A percentile compares a stretch with the other conserved stretches of the same genome.
Evolutionary conservation across 1,140 invertebrate genomes (phyloP).

Genomic region (Drosophila funebris): DNA sequence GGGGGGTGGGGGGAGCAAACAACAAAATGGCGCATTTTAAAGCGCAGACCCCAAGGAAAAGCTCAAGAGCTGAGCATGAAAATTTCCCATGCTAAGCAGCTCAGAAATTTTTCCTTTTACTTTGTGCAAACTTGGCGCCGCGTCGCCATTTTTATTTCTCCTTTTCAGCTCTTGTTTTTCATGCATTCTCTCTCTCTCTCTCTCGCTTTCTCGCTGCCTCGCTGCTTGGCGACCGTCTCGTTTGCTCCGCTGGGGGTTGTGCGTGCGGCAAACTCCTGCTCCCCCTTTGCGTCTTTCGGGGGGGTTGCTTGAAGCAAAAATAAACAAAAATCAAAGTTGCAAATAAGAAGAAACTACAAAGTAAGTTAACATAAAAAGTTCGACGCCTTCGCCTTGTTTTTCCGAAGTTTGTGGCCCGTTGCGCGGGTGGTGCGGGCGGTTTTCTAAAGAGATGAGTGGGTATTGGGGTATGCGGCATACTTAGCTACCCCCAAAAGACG

Average conservation of each 20-base stretch:
- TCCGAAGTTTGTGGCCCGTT: constrained; percentile 61
- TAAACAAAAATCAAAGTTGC: constrained; percentile 83
- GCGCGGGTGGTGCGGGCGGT: background rate
- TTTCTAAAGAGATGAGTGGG: background rate
- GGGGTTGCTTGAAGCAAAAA: constrained; percentile 62
- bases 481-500: constrained; percentile 42
- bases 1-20: constrained; percentile 55
- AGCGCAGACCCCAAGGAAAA: constrained; percentile 45
- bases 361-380: constrained; percentile 81
- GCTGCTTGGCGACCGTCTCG: background rate
- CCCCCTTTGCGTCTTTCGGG: constrained; percentile 2
- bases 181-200: background rate
- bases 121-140: constrained; percentile 39
- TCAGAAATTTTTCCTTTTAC: constrained; percentile 45
- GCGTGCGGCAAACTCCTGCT: background rate
- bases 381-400: constrained; percentile 74
- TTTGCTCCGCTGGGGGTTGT: constrained; percentile 20
- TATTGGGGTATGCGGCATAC: constrained; percentile 44
- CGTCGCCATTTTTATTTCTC: constrained; percentile 47
- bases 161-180: no score
- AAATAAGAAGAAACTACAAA: constrained; percentile 83
- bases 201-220: background rate
- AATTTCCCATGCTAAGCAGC: constrained; percentile 49
- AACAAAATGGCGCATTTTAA: constrained; percentile 82
- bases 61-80: constrained; percentile 30